These are phyloP conservation scores for Periophthalmus magnuspinnatus DNA, from an alignment of 2,797 vertebrate genomes.

Conservation along the genomic window DNA sequence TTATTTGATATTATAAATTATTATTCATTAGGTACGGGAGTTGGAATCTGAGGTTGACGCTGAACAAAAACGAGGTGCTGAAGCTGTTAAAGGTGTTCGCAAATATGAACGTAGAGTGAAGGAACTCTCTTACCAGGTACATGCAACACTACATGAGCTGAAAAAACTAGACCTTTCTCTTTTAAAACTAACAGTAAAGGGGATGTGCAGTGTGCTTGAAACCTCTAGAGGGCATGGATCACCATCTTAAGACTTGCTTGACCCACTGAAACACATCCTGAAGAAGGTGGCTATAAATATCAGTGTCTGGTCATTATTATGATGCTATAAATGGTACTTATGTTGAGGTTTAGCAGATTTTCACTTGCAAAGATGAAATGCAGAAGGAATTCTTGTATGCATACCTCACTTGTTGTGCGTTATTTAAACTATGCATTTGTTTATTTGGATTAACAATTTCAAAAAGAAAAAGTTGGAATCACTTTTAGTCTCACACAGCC, in stretches of 20 bases:
- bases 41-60: slow-evolving; percentile 84
- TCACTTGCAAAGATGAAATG: slow-evolving; percentile 22
- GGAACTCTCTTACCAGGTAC: slow-evolving; percentile 86
- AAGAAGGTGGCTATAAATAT: slow-evolving; percentile 25
- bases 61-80: slow-evolving; percentile 80
- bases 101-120: slow-evolving; percentile 85
- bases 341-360: slow-evolving; percentile 14
- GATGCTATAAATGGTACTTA: slow-evolving; percentile 20
- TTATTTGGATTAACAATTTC: slow-evolving; percentile 9
- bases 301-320: slow-evolving; percentile 2
- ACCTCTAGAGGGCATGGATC: slow-evolving; percentile 59
- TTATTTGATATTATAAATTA: not conserved
- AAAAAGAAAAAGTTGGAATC: not conserved
- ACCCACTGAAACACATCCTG: slow-evolving; percentile 18
- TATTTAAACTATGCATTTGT: not conserved
- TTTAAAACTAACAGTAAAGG: not conserved
- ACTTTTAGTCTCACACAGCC: slow-evolving; percentile 16
- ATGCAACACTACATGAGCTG: not conserved
- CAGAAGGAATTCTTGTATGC: not conserved
- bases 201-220: slow-evolving; percentile 26
- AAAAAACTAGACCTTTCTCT: not conserved
- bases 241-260: slow-evolving; percentile 17
- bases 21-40: slow-evolving; percentile 76
- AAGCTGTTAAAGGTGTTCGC: slow-evolving; percentile 80
- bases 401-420: not conserved